phyloP scores from a whole-genome alignment of 2,113 vertebrate species.

The Petrocephalus zakoni region DNA sequence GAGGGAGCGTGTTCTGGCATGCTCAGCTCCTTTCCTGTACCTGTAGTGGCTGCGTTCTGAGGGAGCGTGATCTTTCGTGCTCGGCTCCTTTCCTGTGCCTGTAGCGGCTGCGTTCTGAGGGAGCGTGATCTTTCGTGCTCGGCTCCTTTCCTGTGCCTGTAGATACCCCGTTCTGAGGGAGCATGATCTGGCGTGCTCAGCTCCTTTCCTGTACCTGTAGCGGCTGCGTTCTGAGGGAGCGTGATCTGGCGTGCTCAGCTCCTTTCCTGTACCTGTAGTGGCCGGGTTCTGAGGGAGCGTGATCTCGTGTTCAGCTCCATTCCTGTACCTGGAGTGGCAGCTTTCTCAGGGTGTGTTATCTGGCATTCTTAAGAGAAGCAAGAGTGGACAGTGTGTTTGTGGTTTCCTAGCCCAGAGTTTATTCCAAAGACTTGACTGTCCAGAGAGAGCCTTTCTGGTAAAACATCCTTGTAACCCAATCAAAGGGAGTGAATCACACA shows the following conservation, averaged over 20 bases:
- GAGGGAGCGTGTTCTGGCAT: constrained; percentile 23
- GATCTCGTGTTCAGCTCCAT: no score
- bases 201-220: no score
- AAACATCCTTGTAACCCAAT: neutral
- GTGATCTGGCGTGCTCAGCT: no score
- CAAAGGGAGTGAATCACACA: neutral
- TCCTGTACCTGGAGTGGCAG: no score
- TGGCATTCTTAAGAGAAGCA: neutral
- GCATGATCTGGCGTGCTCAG: no score
- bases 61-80: constrained; percentile 9
- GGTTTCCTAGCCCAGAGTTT: neutral
- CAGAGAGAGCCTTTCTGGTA: neutral
- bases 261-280: no score
- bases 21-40: neutral
- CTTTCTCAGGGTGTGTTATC: no score
- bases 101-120: neutral
- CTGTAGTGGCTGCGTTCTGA: neutral
- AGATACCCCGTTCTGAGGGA: neutral
- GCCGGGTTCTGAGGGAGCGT: no score
- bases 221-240: no score
- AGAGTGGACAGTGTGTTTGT: neutral
- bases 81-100: neutral
- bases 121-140: neutral
- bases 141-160: neutral
- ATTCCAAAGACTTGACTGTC: neutral